Evolutionary conservation across 1,140 invertebrate species (phyloP), one percentile per base, ranked within the genome.

Genomic region (Penaeus indicus): DNA sequence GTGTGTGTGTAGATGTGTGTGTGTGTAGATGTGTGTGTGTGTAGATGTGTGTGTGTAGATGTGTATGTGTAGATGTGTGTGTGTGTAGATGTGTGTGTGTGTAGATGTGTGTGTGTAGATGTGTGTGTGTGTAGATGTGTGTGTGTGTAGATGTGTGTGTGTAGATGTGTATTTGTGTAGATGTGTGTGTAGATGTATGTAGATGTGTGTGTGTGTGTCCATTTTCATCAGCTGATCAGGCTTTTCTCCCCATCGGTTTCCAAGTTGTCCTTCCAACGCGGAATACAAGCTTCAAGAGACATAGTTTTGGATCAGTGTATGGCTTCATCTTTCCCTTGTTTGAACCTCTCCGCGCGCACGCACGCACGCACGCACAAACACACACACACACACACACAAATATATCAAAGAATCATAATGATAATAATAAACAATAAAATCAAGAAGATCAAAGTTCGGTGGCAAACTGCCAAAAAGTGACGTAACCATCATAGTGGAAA

Each of bases 71-170:
- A 16, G 5, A 16, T 69, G 67, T 69, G 67, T 32, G n/a, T 69
- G 67, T 69, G 27, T 69, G 67, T 69, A 11, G 5, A 11, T 69
- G 67, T 69, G 67, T 69, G 67, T 69, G 67, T 69, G 67, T 69
- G 67, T 32, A 7, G 5, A 16, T 69, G 27, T 69, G 67, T 69
- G n/a, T 69, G 67, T 69, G 67, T 69, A 16, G 4, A 16, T 69
- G 67, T 69, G 11, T 69, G 67, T 13, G 67, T 69, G n/a, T 69
- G n/a, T 32, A 7, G 4, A 16, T 32, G 67, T 32, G n/a, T 69
- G 27, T 69, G 67, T 69, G 67, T 69, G n/a, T 69, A 16, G 5
- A 11, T 32, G 8, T 13, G n/a, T 69, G 67, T 10, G 4, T 69
- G 13, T 18, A 32, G 0, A 18, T 21, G 13, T 69, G 13, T 69